Percentiles rank a stretch among this genome's conserved stretches.
Conservation (phyloP, 1,140 invertebrate species). For the Cherax destructor region DNA sequence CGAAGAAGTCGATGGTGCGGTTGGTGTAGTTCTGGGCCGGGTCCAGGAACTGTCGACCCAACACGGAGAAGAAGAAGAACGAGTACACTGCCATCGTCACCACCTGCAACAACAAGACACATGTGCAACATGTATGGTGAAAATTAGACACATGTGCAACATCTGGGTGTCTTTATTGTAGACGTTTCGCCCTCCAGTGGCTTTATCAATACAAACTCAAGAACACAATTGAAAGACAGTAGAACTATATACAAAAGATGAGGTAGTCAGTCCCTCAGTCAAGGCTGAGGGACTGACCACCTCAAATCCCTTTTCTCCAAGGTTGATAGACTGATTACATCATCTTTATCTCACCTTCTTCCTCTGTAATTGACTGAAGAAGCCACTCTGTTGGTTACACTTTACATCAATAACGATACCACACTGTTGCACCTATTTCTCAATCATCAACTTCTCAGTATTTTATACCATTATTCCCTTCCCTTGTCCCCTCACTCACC, state of each 20-base stretch:
- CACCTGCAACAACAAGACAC: conserved; percentile 78
- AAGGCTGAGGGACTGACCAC: too few relatives aligned
- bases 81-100: conserved; percentile 94
- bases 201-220: background rate
- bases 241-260: too few relatives aligned
- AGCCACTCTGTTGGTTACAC: background rate
- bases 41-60: conserved; percentile 88
- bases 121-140: background rate
- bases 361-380: too few relatives aligned
- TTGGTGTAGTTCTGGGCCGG: conserved; percentile 73
- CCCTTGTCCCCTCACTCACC: background rate
- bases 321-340: too few relatives aligned
- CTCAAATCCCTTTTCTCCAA: too few relatives aligned
- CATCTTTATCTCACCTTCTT: too few relatives aligned
- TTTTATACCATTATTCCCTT: background rate
- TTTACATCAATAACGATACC: background rate
- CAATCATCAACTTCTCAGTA: too few relatives aligned
- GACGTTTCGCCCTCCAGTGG: too few relatives aligned
- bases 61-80: conserved; percentile 88
- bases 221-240: too few relatives aligned
- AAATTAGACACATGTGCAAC: background rate
- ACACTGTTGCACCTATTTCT: background rate
- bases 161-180: too few relatives aligned
- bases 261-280: too few relatives aligned
- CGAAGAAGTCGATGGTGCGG: conserved; percentile 81